phyloP scores from a whole-genome alignment of 2,888 invertebrate species.

The Eupithecia exiguata region DNA sequence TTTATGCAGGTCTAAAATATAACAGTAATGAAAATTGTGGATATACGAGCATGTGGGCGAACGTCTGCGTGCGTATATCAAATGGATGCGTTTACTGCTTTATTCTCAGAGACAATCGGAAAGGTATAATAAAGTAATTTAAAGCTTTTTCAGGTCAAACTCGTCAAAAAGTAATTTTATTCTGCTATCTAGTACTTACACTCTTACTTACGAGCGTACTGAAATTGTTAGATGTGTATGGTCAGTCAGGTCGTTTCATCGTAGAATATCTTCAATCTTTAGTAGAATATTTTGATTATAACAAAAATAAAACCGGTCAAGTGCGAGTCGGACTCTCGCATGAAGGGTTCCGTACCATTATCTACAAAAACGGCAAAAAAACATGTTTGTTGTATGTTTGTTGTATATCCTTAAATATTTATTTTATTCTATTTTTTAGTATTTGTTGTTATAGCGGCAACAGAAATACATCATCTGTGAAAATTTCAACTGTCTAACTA shows the following conservation, averaged over 20 bases:
- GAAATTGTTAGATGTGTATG: background rate
- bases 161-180: conserved; percentile 7
- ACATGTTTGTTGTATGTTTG: too few species aligned
- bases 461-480: too few species aligned
- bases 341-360: too few species aligned
- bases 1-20: conserved; percentile 35
- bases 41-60: conserved; percentile 37
- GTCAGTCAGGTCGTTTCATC: background rate
- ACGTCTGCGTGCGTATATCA: conserved; percentile 21
- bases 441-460: too few species aligned
- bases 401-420: too few species aligned
- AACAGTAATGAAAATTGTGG: conserved; percentile 30
- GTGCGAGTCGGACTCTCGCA: too few species aligned
- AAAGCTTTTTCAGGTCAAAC: conserved; percentile 10
- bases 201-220: background rate
- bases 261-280: background rate
- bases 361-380: too few species aligned
- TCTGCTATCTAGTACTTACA: background rate
- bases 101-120: conserved; percentile 10
- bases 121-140: conserved; percentile 11
- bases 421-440: too few species aligned
- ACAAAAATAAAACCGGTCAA: too few species aligned
- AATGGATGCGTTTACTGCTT: conserved; percentile 17
- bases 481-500: too few species aligned
- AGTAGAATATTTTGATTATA: background rate